These are phyloP conservation scores for Spongilla lacustris DNA, from an alignment of 37 sponge, comb jelly and placozoan genomes.

Conservation along the genomic window DNA sequence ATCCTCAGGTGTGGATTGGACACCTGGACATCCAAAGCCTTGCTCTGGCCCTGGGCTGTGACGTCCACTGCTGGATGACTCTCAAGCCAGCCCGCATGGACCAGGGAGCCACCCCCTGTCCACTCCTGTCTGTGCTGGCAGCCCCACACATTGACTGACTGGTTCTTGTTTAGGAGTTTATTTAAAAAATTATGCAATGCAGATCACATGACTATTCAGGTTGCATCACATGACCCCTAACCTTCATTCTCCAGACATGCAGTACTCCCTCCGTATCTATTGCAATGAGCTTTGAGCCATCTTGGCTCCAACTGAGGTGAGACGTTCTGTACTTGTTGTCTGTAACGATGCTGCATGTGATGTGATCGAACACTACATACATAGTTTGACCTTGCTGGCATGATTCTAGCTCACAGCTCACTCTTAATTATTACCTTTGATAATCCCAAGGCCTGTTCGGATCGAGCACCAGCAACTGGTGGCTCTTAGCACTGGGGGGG, in stretches of 20 bases:
- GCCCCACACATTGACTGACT: slow-evolving; percentile 56
- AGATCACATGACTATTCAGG: neutral
- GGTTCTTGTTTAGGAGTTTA: slow-evolving; percentile 16
- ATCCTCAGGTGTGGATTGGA: slow-evolving; percentile 48
- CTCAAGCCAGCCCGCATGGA: slow-evolving; percentile 59
- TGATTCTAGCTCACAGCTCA: neutral
- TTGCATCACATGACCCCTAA: neutral
- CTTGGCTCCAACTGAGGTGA: slow-evolving; percentile 42
- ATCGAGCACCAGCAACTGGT: slow-evolving; percentile 58
- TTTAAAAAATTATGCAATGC: no score
- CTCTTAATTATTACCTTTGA: slow-evolving; percentile 29
- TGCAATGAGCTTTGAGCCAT: slow-evolving; percentile 43
- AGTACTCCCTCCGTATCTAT: slow-evolving; percentile 28
- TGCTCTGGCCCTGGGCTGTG: slow-evolving; percentile 27
- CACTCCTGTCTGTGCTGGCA: slow-evolving; percentile 44
- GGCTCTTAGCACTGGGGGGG: slow-evolving; percentile 17
- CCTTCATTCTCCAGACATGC: slow-evolving; percentile 66
- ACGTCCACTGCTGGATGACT: slow-evolving; percentile 41
- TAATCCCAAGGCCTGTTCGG: slow-evolving; percentile 72
- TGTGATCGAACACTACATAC: neutral
- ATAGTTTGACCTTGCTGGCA: no score
- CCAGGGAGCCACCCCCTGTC: neutral
- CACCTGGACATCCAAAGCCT: slow-evolving; percentile 46
- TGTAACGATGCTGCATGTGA: slow-evolving; percentile 21
- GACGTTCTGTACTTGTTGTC: slow-evolving; percentile 30